Evolutionary conservation across 2,888 invertebrate genomes (phyloP).

Genomic region (Elmis aenea): DNA sequence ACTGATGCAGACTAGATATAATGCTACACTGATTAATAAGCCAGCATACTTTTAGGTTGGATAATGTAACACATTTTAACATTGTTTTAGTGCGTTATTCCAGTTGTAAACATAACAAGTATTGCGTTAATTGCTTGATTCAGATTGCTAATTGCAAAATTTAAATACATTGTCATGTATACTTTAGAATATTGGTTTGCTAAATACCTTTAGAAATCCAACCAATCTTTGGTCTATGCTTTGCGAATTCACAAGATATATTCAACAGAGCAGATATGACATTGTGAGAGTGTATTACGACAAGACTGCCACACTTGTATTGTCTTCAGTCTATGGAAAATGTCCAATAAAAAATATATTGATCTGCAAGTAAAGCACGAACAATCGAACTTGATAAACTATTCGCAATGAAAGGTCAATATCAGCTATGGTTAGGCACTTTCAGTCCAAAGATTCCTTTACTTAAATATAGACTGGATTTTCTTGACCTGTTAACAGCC

Average conservation of each 20-base stretch:
- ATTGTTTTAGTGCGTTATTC: no score
- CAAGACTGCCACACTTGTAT: conserved; percentile 40
- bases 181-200: no score
- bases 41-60: conserved; percentile 32
- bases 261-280: conserved; percentile 44
- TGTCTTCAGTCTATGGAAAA: conserved; percentile 46
- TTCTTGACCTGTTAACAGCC: conserved; percentile 97
- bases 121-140: no score
- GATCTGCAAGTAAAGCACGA: conserved; percentile 46
- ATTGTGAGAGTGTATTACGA: conserved; percentile 42
- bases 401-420: conserved; percentile 30
- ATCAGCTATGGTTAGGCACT: conserved; percentile 58
- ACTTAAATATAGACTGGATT: conserved; percentile 95
- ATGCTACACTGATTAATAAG: conserved; percentile 40
- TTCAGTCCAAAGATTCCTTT: conserved; percentile 48
- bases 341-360: conserved; percentile 43
- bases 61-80: conserved; percentile 23
- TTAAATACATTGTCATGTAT: no score
- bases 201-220: no score
- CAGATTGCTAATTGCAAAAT: no score
- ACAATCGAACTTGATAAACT: conserved; percentile 30
- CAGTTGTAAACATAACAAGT: no score
- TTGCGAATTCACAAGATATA: conserved; percentile 44
- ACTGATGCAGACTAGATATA: conserved; percentile 42
- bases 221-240: conserved; percentile 43